Percentiles rank a stretch among this genome's conserved stretches.
Evolutionary conservation across 2,888 invertebrate genomes (phyloP).

Genomic region (Cephonodes hylas): DNA sequence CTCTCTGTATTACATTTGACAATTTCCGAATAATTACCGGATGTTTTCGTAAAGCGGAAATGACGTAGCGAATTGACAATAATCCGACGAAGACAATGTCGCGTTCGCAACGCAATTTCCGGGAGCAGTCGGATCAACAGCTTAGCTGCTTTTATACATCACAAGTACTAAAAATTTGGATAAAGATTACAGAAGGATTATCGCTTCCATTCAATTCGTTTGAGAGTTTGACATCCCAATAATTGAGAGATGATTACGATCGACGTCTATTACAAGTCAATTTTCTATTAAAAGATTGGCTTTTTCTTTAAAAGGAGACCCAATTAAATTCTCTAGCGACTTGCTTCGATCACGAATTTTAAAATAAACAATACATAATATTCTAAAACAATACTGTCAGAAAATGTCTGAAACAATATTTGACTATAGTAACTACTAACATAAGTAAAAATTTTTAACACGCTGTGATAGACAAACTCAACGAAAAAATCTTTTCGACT

Average conservation of each 20-base stretch:
- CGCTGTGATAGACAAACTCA: too few species aligned
- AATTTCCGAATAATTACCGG: slow-evolving; percentile 70
- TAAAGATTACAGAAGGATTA: slow-evolving; percentile 27
- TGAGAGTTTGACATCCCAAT: not conserved
- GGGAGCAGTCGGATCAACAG: slow-evolving; percentile 46
- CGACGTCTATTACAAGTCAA: not conserved
- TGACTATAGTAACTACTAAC: too few species aligned
- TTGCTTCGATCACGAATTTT: too few species aligned
- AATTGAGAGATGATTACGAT: not conserved
- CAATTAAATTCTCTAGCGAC: too few species aligned
- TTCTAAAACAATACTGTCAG: too few species aligned
- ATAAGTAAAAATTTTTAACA: too few species aligned
- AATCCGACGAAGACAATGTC: slow-evolving; percentile 68
- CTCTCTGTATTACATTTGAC: slow-evolving; percentile 55
- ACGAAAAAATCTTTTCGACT: too few species aligned
- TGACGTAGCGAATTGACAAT: slow-evolving; percentile 69
- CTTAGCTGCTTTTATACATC: slow-evolving; percentile 29
- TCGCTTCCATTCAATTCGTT: not conserved
- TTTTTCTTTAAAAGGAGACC: too few species aligned
- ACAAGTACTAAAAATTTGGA: slow-evolving; percentile 34
- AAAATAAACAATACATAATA: too few species aligned
- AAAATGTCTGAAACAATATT: too few species aligned
- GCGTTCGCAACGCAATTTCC: slow-evolving; percentile 68
- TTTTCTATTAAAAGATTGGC: too few species aligned
- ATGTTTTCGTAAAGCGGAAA: slow-evolving; percentile 69